Evolutionary conservation across 2,888 invertebrate species (phyloP).

Genomic region (Alviniconcha strummeri): DNA sequence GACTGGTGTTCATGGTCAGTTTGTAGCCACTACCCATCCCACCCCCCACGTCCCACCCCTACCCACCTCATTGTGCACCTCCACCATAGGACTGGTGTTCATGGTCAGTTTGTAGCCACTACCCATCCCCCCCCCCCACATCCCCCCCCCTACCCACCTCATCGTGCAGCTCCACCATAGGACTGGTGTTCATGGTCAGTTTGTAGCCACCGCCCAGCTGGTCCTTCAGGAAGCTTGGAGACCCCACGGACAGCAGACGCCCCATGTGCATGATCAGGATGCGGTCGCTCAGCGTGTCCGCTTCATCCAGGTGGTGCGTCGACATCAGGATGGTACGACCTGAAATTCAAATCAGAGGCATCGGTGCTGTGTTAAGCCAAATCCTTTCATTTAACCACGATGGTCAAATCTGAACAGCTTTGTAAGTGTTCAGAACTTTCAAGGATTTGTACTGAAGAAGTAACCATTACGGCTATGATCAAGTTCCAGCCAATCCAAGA

Average conservation of each 20-base stretch:
- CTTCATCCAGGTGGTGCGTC: slow-evolving; percentile 75
- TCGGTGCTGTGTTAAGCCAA: no score
- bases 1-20: slow-evolving; percentile 52
- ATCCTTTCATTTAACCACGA: no score
- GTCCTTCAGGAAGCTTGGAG: slow-evolving; percentile 66
- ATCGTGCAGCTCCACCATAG: slow-evolving; percentile 12
- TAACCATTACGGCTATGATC: no score
- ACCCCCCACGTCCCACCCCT: no score
- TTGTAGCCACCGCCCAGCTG: slow-evolving; percentile 65
- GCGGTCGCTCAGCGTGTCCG: slow-evolving; percentile 73
- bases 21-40: slow-evolving; percentile 66
- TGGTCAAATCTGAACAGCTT: no score
- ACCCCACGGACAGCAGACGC: slow-evolving; percentile 63
- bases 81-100: slow-evolving; percentile 35
- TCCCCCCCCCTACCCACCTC: slow-evolving; percentile 26
- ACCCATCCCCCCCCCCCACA: slow-evolving; percentile 34
- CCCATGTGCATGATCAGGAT: slow-evolving; percentile 71
- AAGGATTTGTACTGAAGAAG: no score
- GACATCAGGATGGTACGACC: slow-evolving; percentile 73
- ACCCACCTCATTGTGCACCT: slow-evolving; percentile 29
- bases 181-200: slow-evolving; percentile 53
- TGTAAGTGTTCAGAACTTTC: no score
- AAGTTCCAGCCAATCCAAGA: no score
- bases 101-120: slow-evolving; percentile 65
- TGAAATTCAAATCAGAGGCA: slow-evolving; percentile 25